Percentiles rank a stretch among this genome's conserved stretches.
These are phyloP conservation scores for Brachionus calyciflorus DNA, from an alignment of 1,140 invertebrate genomes.

Conservation along the genomic window DNA sequence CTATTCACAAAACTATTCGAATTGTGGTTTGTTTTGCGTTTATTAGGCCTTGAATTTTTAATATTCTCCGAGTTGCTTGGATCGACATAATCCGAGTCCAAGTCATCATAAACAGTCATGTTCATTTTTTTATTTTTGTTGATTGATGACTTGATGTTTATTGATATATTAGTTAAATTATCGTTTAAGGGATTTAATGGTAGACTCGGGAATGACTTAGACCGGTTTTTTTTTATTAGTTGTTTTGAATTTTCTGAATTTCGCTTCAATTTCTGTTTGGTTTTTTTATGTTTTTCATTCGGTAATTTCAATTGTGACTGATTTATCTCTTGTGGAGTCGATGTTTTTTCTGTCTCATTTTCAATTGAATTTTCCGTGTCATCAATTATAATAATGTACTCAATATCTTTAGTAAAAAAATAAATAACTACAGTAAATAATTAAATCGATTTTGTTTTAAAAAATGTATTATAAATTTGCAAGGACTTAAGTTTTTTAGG, in stretches of 20 bases:
- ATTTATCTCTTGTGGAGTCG: too few species aligned
- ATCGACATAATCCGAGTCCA: neutral
- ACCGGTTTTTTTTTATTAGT: neutral
- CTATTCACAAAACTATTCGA: neutral
- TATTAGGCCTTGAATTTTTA: neutral
- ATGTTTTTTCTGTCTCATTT: neutral
- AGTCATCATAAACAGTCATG: neutral
- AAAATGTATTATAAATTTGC: too few species aligned
- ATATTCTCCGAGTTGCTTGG: neutral
- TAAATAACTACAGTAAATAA: neutral
- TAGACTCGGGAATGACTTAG: neutral
- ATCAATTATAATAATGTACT: neutral
- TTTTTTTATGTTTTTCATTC: neutral
- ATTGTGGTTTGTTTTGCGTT: neutral
- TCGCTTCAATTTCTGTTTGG: neutral
- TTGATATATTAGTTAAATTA: slow-evolving; percentile 6
- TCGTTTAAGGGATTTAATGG: slow-evolving; percentile 9
- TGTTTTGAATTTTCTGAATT: neutral
- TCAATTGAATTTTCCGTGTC: neutral
- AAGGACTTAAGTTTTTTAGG: too few species aligned
- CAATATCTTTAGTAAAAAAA: neutral
- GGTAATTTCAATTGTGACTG: neutral
- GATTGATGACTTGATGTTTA: neutral
- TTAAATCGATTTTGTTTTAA: too few species aligned
- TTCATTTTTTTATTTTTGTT: neutral